Evolutionary conservation across 1,140 invertebrate species (phyloP).

Genomic region (Drosophila persimilis): DNA sequence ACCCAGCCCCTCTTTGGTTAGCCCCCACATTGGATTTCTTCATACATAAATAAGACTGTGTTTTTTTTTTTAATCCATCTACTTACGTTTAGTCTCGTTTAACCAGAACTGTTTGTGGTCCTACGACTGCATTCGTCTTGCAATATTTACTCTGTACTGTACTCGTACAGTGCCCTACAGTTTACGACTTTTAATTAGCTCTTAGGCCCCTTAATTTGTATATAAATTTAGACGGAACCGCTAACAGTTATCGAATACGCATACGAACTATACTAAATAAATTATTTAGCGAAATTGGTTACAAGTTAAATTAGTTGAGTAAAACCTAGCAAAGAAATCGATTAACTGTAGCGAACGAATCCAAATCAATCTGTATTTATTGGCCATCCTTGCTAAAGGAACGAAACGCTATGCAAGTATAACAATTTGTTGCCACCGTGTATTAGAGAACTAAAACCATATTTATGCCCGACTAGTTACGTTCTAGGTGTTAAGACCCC

Average conservation of each 20-base stretch:
- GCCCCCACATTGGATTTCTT: constrained; percentile 40
- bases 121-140: constrained; percentile 19
- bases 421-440: constrained; percentile 41
- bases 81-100: constrained; percentile 50
- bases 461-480: constrained; percentile 37
- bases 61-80: constrained; percentile 54
- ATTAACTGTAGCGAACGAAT: constrained; percentile 37
- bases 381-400: constrained; percentile 30
- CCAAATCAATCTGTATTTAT: constrained; percentile 62
- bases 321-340: constrained; percentile 53
- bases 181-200: constrained; percentile 35
- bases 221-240: constrained; percentile 42
- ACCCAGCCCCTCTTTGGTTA: constrained; percentile 8
- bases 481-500: constrained; percentile 45
- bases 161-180: background rate
- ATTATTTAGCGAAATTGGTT: constrained; percentile 76
- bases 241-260: constrained; percentile 24
- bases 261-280: constrained; percentile 52
- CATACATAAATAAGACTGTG: constrained; percentile 76
- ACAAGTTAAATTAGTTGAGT: constrained; percentile 61
- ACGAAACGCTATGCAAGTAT: constrained; percentile 24
- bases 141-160: constrained; percentile 24
- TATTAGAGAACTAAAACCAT: constrained; percentile 17
- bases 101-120: constrained; percentile 28
- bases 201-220: constrained; percentile 67